Evolutionary conservation across 35 echinoderm and acorn worm species (phyloP).

Genomic region (Eucidaris tribuloides): DNA sequence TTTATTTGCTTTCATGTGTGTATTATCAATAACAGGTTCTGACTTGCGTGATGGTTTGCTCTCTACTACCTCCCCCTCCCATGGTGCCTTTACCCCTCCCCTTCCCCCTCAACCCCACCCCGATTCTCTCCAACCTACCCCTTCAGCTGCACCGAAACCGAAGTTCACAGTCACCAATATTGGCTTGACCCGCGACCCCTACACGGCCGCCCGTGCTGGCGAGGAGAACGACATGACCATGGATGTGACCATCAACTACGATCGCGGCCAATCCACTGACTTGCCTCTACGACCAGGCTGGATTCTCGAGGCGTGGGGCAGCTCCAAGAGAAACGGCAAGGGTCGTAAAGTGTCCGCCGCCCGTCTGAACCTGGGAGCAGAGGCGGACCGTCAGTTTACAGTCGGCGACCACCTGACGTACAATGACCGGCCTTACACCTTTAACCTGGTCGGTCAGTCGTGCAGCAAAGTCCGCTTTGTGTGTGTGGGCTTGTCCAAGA

Average conservation of each 20-base stretch:
- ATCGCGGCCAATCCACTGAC: neutral
- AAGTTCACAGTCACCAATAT: neutral
- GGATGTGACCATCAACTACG: neutral
- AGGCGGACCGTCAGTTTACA: neutral
- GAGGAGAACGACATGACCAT: neutral
- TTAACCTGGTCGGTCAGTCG: neutral
- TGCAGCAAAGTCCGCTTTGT: neutral
- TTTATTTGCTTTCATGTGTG: neutral
- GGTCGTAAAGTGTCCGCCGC: neutral
- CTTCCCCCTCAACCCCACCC: neutral
- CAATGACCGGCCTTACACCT: neutral
- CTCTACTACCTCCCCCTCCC: neutral
- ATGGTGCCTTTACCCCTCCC: neutral
- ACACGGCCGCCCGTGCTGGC: neutral
- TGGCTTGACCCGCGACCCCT: neutral
- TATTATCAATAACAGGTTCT: neutral
- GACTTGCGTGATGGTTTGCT: conserved; percentile 4
- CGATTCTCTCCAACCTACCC: no score
- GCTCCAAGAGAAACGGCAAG: conserved; percentile 10
- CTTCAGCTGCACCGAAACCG: neutral
- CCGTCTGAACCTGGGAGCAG: neutral
- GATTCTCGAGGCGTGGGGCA: neutral
- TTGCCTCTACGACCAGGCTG: neutral
- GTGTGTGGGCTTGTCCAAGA: neutral
- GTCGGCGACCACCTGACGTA: neutral